Evolutionary conservation across 2,888 invertebrate species (phyloP).

Genomic region (Hyposoter dolosus): DNA sequence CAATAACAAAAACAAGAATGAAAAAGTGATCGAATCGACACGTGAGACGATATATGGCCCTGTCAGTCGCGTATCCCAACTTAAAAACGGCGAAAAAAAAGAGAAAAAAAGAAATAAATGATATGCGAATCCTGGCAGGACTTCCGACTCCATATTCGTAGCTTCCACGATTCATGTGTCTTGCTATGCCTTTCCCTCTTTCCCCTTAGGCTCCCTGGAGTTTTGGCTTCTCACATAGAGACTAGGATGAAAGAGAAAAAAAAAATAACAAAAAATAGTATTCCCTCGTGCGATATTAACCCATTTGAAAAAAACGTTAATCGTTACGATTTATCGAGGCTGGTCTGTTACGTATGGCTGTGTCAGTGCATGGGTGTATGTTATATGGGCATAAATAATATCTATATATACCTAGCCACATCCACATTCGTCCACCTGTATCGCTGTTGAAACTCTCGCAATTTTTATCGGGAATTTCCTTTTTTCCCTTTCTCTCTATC

Average conservation of each 20-base stretch:
- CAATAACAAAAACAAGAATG: constrained; percentile 16
- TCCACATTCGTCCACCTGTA: constrained; percentile 30
- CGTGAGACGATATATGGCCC: constrained; percentile 3
- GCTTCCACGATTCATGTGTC: constrained; percentile 61
- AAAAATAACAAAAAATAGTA: constrained; percentile 23
- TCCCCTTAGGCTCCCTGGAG: constrained; percentile 4
- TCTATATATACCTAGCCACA: not conserved
- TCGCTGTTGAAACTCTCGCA: constrained; percentile 45
- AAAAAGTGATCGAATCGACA: constrained; percentile 18
- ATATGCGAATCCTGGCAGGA: constrained; percentile 58
- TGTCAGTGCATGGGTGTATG: not conserved
- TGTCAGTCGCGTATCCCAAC: constrained; percentile 36
- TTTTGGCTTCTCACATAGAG: constrained; percentile 27
- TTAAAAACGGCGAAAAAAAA: not conserved
- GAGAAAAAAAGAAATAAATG: constrained; percentile 4
- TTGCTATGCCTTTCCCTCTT: constrained; percentile 22
- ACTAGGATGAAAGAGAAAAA: not conserved
- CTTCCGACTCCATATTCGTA: constrained; percentile 43
- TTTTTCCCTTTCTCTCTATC: constrained; percentile 19
- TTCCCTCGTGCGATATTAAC: constrained; percentile 61
- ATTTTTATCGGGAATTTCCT: constrained; percentile 59
- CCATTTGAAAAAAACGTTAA: constrained; percentile 64
- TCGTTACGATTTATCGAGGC: constrained; percentile 65
- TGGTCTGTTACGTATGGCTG: constrained; percentile 32
- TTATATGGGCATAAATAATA: constrained; percentile 20